phyloP scores from a whole-genome alignment of 2,113 vertebrate genomes.

The Grantiella picta region DNA sequence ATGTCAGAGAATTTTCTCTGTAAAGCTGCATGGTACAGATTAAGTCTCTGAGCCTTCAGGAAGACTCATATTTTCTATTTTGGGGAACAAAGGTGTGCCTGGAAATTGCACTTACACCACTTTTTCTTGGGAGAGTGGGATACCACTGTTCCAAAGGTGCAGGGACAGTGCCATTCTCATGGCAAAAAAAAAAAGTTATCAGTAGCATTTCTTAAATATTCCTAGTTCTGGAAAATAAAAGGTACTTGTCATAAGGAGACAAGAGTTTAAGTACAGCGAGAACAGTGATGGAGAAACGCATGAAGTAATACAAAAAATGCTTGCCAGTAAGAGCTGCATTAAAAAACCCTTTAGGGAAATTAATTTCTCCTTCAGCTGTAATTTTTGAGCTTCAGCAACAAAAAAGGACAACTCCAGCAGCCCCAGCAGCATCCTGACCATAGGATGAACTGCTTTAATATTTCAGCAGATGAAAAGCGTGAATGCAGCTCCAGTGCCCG shows the following conservation, averaged over 20 bases:
- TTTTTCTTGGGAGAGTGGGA: neutral
- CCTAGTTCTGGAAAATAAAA: neutral
- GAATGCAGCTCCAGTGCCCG: neutral
- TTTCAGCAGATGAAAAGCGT: constrained; percentile 15
- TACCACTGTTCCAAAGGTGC: neutral
- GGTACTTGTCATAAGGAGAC: neutral
- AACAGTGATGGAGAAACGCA: neutral
- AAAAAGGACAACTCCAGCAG: neutral
- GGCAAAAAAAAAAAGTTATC: neutral
- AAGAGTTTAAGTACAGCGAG: neutral
- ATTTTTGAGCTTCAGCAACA: constrained; percentile 17
- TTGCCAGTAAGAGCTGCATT: neutral
- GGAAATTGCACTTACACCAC: neutral
- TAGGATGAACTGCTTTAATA: constrained; percentile 31
- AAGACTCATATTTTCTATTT: neutral
- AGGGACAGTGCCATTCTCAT: neutral
- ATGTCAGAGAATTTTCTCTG: neutral
- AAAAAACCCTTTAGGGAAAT: constrained; percentile 27
- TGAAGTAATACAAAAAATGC: neutral
- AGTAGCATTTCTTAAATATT: neutral
- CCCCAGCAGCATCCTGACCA: constrained; percentile 4
- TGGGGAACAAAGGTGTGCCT: neutral
- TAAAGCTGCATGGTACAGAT: neutral
- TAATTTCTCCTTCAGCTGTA: constrained; percentile 36
- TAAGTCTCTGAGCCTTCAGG: neutral